Base-by-base conservation (phyloP, 2,888 invertebrate species). In the Cheilosia vernalis region DNA sequence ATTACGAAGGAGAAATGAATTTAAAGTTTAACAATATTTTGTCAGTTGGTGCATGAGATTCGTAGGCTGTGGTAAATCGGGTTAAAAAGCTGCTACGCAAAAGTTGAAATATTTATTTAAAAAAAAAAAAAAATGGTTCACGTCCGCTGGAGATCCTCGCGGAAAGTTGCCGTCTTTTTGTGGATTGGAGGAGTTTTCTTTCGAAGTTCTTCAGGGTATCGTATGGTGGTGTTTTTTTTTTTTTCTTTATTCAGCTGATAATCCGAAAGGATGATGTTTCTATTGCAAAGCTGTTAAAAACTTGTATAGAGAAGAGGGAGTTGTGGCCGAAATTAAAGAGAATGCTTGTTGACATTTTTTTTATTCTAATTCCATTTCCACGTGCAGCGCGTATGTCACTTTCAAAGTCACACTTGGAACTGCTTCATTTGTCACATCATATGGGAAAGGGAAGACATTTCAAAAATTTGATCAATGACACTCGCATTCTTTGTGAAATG, bases 1-100 rank as follows among this genome's bases (percentile, higher is more conserved):
- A 73, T 79, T 84, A 69, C 79, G 21, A 78, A 56, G 33, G 44
- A 60, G 78, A 72, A 78, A 55, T 47, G 69, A 74, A 73, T 73
- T 84, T 84, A 74, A 79, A 79, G 79, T 84, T 84, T 73, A 37
- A 79, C 63, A 79, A 79, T 79, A 84, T 84, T 84, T 69, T 84
- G 79, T 84, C 83, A 84, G 83, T 79, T 79, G 78, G 61, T 44
- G 61, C 51, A 67, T 49, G 55, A 33, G 33, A 67, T 67, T 83
- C 66, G 61, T 73, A 63, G 83, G 73, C 73, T 74, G 79, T 53
- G 79, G 73, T 79, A 53, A 74, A 74, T 64, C 55, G 51, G 70
- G 67, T 78, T 83, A 67, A 66, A 66, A 79, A 56, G 73, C 53
- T 67, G 72, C 47, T 47, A 33, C 58, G 13, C 47, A 21, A 27